Evolutionary conservation across 1,140 invertebrate species (phyloP), one percentile per base, ranked within the genome.

Genomic region (Papilio helenus): DNA sequence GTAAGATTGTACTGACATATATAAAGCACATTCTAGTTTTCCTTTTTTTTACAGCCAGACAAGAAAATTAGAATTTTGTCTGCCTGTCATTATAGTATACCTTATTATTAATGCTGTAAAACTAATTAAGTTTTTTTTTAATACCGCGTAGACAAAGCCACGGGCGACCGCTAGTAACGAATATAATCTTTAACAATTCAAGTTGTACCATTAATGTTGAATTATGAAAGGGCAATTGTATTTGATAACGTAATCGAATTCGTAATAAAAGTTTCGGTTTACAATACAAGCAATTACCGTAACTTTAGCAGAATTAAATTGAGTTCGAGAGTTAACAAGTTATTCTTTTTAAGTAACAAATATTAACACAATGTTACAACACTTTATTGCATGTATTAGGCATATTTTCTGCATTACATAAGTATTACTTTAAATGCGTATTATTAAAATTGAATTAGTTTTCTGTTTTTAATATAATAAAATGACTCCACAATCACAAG

Each of bases 171-270:
- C 12, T 23, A 46, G 10, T 46, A 16, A 46, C 44, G 14, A 16
- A 46, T 46, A 16, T 14, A 14, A 16, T 46, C 3, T 46, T 16
- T 46, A 55, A 20, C 7, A 7, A 51, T n/a, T 7, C 7, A n/a
- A n/a, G 2, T 55, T 9, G 20, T 8, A 51, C 4, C 18, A 55
- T 1, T 55, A 10, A 23, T 61, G 12, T 2, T 65, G 23, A 16
- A 68, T 18, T 29, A 26, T 3, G 12, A 61, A 58, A 68, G 29
- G 14, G 26, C 14, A 68, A 68, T 29, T 16, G 61, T 68, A 29
- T 29, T 68, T 68, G 20, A 61, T 26, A 14, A 14, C 58, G 61
- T 68, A 68, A 68, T 68, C 61, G 61, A 29, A 68, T 68, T 26
- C 58, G 20, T 61, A 23, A 58, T 58, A 58, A 58, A 3, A 58